These are phyloP conservation scores for Aplocera efformata DNA, from an alignment of 2,888 invertebrate genomes.

Conservation along the genomic window DNA sequence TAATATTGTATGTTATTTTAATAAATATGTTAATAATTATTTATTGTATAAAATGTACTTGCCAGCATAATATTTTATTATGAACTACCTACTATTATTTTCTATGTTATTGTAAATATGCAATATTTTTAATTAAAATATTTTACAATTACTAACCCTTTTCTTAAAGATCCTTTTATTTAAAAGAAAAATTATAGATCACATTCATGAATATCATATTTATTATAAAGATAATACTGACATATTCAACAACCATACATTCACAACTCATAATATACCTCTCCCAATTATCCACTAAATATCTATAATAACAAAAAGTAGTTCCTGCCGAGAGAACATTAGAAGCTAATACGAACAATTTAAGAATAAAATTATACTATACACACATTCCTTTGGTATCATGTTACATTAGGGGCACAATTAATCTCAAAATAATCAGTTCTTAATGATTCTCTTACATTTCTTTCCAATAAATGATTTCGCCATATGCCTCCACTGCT, in stretches of 20 bases:
- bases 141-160: constrained; percentile 48
- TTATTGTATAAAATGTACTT: constrained; percentile 75
- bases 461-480: constrained; percentile 30
- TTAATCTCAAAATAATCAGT: background rate
- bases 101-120: constrained; percentile 68
- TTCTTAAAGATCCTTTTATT: constrained; percentile 20
- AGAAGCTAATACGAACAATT: too few relatives aligned
- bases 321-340: too few relatives aligned
- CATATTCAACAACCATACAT: too few relatives aligned
- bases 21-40: constrained; percentile 60
- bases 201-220: too few relatives aligned
- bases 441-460: constrained; percentile 18
- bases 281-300: too few relatives aligned
- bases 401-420: background rate
- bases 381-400: too few relatives aligned
- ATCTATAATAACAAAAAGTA: too few relatives aligned
- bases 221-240: too few relatives aligned
- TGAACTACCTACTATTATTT: constrained; percentile 53
- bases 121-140: constrained; percentile 59
- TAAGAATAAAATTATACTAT: too few relatives aligned
- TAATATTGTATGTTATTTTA: constrained; percentile 41
- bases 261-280: too few relatives aligned
- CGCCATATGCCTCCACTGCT: constrained; percentile 26
- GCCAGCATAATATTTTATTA: constrained; percentile 70
- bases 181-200: too few relatives aligned